These are phyloP conservation scores for Trididemnum nubilum DNA, from an alignment of 23 tunicate species.

Conservation along the genomic window DNA sequence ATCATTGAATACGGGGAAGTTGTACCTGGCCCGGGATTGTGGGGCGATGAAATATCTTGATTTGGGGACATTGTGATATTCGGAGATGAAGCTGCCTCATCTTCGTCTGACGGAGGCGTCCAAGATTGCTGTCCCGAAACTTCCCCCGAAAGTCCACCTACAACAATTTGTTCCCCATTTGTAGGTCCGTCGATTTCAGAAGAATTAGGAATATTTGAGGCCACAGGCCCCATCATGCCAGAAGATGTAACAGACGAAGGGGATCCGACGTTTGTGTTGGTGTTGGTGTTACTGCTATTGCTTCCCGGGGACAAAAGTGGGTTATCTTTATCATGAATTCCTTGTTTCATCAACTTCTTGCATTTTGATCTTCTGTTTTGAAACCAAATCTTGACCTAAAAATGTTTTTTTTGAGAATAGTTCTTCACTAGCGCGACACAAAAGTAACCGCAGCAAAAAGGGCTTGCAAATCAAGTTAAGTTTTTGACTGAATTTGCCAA, in stretches of 20 bases:
- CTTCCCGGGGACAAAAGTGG: constrained; percentile 81
- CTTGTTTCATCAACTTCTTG: constrained; percentile 95
- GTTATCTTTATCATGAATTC: constrained; percentile 91
- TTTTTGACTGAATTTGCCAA: not conserved
- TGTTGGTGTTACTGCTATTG: constrained; percentile 74
- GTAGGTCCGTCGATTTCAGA: constrained; percentile 42
- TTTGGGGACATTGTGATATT: constrained; percentile 68
- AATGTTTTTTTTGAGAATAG: too few species aligned
- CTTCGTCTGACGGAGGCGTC: constrained; percentile 72
- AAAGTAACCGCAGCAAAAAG: not conserved
- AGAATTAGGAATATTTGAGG: constrained; percentile 32
- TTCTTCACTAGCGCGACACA: too few species aligned
- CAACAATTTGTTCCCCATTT: constrained; percentile 3
- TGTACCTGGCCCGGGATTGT: constrained; percentile 2
- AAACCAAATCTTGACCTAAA: constrained; percentile 97
- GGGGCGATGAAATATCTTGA: constrained; percentile 81
- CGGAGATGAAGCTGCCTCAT: constrained; percentile 59
- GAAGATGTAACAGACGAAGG: constrained; percentile 88
- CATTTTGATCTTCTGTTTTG: constrained; percentile 98
- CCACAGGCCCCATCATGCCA: constrained; percentile 55
- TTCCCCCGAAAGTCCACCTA: constrained; percentile 4
- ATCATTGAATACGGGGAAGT: constrained; percentile 56
- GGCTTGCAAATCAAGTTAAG: not conserved
- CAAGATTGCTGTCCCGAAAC: constrained; percentile 14
- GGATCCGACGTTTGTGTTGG: constrained; percentile 64